These are phyloP conservation scores for Syrista parreyssii DNA, from an alignment of 2,888 invertebrate species.

Conservation along the genomic window DNA sequence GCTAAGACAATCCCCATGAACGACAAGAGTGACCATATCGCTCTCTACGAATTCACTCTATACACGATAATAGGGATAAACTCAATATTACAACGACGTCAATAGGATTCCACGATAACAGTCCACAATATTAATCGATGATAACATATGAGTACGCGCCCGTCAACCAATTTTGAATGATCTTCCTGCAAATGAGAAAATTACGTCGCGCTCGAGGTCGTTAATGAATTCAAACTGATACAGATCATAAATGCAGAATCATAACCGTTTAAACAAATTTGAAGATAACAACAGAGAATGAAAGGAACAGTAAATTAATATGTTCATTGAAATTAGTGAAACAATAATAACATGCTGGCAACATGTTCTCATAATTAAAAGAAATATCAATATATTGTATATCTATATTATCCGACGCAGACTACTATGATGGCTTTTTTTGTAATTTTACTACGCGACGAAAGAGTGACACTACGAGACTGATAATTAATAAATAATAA, in stretches of 20 bases:
- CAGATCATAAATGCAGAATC: neutral
- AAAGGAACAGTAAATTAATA: neutral
- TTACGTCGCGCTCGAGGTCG: neutral
- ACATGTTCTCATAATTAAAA: neutral
- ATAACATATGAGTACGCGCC: neutral
- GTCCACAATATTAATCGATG: neutral
- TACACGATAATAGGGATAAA: neutral
- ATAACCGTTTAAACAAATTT: neutral
- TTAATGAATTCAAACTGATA: neutral
- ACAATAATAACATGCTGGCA: neutral
- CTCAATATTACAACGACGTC: neutral
- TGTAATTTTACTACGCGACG: neutral
- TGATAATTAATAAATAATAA: neutral
- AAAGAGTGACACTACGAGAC: neutral
- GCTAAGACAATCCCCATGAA: neutral
- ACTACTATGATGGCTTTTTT: neutral
- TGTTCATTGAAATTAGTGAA: neutral
- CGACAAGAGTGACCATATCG: neutral
- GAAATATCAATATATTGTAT: neutral
- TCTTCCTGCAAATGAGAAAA: neutral
- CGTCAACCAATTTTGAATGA: neutral
- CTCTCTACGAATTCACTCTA: neutral
- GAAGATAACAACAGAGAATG: neutral
- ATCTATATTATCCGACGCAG: neutral
- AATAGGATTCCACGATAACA: neutral